Percentiles rank a stretch among this genome's conserved stretches.
Evolutionary conservation across 2,797 vertebrate species (phyloP).

Genomic region (Periophthalmus magnuspinnatus): DNA sequence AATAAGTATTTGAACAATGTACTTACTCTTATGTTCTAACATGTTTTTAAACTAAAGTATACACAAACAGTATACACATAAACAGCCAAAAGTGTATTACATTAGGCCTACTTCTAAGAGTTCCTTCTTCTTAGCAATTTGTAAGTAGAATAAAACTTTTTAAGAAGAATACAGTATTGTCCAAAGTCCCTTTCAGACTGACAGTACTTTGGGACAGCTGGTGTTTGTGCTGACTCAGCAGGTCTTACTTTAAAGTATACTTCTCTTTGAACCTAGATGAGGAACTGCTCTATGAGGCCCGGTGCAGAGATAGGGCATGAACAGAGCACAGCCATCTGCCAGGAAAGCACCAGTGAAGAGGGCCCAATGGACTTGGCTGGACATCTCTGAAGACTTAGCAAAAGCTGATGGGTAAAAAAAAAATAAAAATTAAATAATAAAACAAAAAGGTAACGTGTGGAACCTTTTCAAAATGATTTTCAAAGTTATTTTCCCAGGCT

Average conservation of each 20-base stretch:
- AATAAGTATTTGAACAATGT: not conserved
- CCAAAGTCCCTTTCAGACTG: not conserved
- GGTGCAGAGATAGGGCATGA: slow-evolving; percentile 41
- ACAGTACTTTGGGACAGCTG: slow-evolving; percentile 47
- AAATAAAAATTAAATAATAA: not conserved
- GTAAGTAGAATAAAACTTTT: too few species aligned
- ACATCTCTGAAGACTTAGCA: slow-evolving; percentile 19
- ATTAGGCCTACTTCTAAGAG: not conserved
- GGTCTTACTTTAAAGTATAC: slow-evolving; percentile 52
- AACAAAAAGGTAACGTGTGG: not conserved
- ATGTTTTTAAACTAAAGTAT: not conserved
- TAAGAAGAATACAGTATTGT: not conserved
- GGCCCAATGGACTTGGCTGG: slow-evolving; percentile 37
- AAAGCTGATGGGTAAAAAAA: not conserved
- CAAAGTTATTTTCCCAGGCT: not conserved
- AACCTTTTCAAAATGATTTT: not conserved
- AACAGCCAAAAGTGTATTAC: not conserved
- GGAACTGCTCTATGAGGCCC: slow-evolving; percentile 41
- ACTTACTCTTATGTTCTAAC: not conserved
- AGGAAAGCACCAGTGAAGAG: slow-evolving; percentile 19
- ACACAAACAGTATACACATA: too few species aligned
- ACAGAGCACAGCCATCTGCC: slow-evolving; percentile 55
- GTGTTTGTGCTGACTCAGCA: slow-evolving; percentile 43
- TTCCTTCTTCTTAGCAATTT: too few species aligned
- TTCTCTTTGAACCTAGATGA: slow-evolving; percentile 46